Evolutionary conservation across 1,140 invertebrate genomes (phyloP).

Genomic region (Penaeus vannamei): DNA sequence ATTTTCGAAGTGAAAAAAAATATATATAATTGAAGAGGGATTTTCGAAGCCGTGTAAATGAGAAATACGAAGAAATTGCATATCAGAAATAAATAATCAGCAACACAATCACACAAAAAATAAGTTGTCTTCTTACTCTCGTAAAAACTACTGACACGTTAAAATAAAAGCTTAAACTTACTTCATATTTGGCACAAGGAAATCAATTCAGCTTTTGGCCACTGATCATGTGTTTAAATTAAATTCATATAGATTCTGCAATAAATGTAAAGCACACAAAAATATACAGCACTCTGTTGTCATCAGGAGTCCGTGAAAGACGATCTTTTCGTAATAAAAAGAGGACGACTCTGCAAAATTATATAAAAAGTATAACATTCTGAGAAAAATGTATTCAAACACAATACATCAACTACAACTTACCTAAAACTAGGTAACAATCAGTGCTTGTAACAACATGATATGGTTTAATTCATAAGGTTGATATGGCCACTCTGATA

Average conservation of each 20-base stretch:
- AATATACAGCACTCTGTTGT: conserved; percentile 59
- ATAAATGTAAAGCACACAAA: conserved; percentile 55
- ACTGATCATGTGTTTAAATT: conserved; percentile 59
- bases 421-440: conserved; percentile 39
- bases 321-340: conserved; percentile 45
- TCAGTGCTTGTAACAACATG: conserved; percentile 44
- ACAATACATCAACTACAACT: conserved; percentile 33
- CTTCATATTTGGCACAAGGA: conserved; percentile 62
- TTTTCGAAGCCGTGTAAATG: conserved; percentile 13
- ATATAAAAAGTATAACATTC: conserved; percentile 30
- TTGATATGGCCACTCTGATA: conserved; percentile 42
- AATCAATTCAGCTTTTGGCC: conserved; percentile 59
- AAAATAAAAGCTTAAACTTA: conserved; percentile 45
- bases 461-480: conserved; percentile 38
- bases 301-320: conserved; percentile 54
- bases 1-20: neutral
- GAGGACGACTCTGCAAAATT: conserved; percentile 44
- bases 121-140: no score
- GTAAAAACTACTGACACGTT: conserved; percentile 11
- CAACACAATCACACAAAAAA: conserved; percentile 34
- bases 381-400: conserved; percentile 24
- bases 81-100: conserved; percentile 56
- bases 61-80: conserved; percentile 22
- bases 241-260: conserved; percentile 56
- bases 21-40: conserved; percentile 23